These are phyloP conservation scores for Neodiprion virginianus DNA, from an alignment of 1,140 invertebrate species.

Conservation along the genomic window DNA sequence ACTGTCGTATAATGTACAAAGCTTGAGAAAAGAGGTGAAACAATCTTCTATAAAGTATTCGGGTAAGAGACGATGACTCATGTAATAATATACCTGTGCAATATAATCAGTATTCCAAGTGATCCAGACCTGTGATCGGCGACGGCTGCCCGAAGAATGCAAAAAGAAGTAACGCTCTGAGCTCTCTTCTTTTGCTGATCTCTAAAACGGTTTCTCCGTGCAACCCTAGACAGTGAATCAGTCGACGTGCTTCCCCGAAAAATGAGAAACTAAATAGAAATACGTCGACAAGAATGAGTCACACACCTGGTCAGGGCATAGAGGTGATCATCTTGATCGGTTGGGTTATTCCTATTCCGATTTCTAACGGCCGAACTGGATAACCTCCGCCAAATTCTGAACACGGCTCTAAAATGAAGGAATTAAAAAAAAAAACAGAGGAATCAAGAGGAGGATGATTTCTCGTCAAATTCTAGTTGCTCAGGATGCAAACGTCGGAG, in stretches of 20 bases:
- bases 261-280: no score
- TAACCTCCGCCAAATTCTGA: no score
- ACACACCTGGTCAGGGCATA: no score
- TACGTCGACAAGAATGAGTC: no score
- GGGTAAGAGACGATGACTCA: background rate
- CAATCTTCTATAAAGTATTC: background rate
- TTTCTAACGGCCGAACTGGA: no score
- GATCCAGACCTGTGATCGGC: background rate
- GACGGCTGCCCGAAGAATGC: background rate
- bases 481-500: no score
- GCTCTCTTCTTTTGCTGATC: background rate
- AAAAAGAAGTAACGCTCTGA: background rate
- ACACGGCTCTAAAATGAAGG: no score
- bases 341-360: no score
- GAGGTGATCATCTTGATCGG: no score
- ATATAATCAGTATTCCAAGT: background rate
- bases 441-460: no score
- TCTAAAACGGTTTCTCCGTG: background rate
- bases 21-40: background rate
- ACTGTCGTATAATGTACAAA: background rate
- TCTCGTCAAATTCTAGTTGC: no score
- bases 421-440: no score
- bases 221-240: background rate
- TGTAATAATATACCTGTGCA: background rate
- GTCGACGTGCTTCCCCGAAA: background rate